A percentile compares a stretch with the other conserved stretches of the same genome.
Evolutionary conservation across 2,888 invertebrate species (phyloP).

Genomic region (Andrena bucephala): DNA sequence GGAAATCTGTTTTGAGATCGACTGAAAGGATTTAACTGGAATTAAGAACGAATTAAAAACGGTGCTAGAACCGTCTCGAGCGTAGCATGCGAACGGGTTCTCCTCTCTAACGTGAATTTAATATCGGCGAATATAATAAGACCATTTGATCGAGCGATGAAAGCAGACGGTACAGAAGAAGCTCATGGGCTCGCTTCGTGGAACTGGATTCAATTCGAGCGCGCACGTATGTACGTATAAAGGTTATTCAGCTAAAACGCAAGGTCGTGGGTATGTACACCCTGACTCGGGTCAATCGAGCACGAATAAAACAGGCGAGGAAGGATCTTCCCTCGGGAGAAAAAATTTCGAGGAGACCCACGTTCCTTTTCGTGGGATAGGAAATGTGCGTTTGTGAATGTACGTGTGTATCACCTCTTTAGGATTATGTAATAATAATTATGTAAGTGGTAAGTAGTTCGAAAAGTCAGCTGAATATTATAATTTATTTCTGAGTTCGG

Average conservation of each 20-base stretch:
- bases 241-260: slow-evolving; percentile 65
- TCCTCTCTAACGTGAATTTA: slow-evolving; percentile 52
- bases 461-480: too few relatives aligned
- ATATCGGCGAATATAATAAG: slow-evolving; percentile 66
- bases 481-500: too few relatives aligned
- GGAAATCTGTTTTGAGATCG: too few relatives aligned
- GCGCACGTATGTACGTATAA: slow-evolving; percentile 42
- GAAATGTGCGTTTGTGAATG: too few relatives aligned
- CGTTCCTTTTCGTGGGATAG: too few relatives aligned
- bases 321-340: slow-evolving; percentile 33
- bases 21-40: too few relatives aligned
- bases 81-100: not conserved
- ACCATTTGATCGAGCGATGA: slow-evolving; percentile 60
- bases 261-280: slow-evolving; percentile 53
- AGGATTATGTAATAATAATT: too few relatives aligned
- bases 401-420: too few relatives aligned
- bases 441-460: too few relatives aligned
- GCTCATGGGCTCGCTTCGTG: slow-evolving; percentile 55
- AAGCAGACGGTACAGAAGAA: slow-evolving; percentile 50
- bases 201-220: slow-evolving; percentile 63
- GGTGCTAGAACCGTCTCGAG: too few relatives aligned
- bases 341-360: too few relatives aligned
- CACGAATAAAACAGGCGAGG: slow-evolving; percentile 53
- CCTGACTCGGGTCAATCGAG: slow-evolving; percentile 64
- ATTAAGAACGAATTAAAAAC: too few relatives aligned